Percentiles rank a stretch among this genome's conserved stretches.
These are phyloP conservation scores for Cariama cristata DNA, from an alignment of 2,113 vertebrate genomes.

Conservation along the genomic window DNA sequence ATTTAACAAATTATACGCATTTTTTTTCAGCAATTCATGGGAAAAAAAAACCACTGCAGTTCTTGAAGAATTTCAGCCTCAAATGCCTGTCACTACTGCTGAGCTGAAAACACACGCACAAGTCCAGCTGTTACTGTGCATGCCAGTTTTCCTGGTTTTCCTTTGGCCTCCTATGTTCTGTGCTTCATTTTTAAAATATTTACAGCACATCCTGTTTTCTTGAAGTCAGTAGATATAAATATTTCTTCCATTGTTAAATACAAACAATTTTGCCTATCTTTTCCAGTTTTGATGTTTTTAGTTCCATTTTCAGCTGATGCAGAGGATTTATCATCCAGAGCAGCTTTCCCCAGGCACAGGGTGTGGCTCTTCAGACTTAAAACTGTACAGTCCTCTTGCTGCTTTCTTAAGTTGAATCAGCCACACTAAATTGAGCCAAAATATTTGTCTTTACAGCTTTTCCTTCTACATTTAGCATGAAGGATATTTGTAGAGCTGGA, in stretches of 20 bases:
- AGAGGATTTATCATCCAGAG: neutral
- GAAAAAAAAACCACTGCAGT: neutral
- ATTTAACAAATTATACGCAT: neutral
- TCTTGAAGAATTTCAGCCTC: neutral
- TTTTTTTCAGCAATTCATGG: neutral
- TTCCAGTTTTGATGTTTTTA: neutral
- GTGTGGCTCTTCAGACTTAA: neutral
- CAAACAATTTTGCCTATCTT: neutral
- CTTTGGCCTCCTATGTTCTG: neutral
- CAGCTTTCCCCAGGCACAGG: neutral
- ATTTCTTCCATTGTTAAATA: neutral
- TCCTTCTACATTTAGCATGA: neutral
- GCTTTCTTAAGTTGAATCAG: neutral
- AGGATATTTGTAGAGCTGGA: neutral
- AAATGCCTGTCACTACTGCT: neutral
- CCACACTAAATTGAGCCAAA: neutral
- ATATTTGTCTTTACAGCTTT: neutral
- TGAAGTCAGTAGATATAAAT: neutral
- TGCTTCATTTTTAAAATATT: neutral
- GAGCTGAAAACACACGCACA: neutral
- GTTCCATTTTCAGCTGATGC: neutral
- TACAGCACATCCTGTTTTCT: constrained; percentile 21
- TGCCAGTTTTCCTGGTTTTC: neutral
- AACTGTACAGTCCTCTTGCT: neutral
- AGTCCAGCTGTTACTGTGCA: neutral